Evolutionary conservation across 2,797 vertebrate genomes (phyloP).

Genomic region (Esox lucius): DNA sequence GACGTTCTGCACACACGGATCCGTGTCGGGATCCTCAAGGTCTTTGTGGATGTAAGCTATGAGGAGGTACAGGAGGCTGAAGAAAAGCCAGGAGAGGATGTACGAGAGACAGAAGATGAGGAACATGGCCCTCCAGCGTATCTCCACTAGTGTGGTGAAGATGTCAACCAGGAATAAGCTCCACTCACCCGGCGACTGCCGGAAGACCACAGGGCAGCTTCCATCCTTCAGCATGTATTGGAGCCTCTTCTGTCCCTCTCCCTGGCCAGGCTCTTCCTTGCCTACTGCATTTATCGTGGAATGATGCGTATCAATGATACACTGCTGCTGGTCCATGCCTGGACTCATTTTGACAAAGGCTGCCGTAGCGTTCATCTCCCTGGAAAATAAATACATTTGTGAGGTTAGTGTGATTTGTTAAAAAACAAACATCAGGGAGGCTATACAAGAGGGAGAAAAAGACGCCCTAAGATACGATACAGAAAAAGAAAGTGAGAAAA

Average conservation of each 20-base stretch:
- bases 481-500: too few relatives aligned
- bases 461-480: too few relatives aligned
- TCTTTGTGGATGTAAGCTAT: slow-evolving; percentile 87
- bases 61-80: slow-evolving; percentile 90
- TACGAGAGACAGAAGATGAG: slow-evolving; percentile 90
- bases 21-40: slow-evolving; percentile 30
- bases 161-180: slow-evolving; percentile 87
- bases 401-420: background rate
- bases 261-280: slow-evolving; percentile 3
- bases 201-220: slow-evolving; percentile 86
- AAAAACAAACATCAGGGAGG: too few relatives aligned
- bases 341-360: slow-evolving; percentile 45
- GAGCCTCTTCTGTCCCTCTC: slow-evolving; percentile 33
- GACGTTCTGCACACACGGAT: slow-evolving; percentile 84
- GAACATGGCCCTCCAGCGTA: slow-evolving; percentile 93
- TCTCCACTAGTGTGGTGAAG: slow-evolving; percentile 94
- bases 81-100: slow-evolving; percentile 91
- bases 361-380: slow-evolving; percentile 17
- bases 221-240: slow-evolving; percentile 88
- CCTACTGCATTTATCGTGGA: slow-evolving; percentile 55
- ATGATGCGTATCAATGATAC: slow-evolving; percentile 46
- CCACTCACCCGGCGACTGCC: slow-evolving; percentile 84
- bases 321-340: slow-evolving; percentile 32
- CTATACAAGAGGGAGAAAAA: too few relatives aligned
- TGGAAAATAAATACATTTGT: slow-evolving; percentile 27